Base-by-base conservation (phyloP, 2,888 invertebrate genomes). In the Conomelus anceps region DNA sequence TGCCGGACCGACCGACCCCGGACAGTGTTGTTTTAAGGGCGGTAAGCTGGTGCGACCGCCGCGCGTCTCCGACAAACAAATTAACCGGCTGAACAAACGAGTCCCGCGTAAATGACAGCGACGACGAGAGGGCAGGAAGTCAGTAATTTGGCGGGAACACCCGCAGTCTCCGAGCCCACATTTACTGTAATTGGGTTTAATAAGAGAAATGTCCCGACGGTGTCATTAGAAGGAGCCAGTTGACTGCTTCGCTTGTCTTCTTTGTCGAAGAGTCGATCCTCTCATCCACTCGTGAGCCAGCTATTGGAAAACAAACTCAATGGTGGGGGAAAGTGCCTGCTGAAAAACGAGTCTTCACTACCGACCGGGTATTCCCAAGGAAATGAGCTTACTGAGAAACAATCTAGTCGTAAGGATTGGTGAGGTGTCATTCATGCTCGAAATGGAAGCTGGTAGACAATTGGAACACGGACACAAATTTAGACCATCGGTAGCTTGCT, bases 171-270 rank as follows among this genome's bases (percentile, higher is more conserved):
- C 63, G 90, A 88, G 29, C 89, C 88, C 85, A 86, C 88, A 86
- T 41, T 90, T 90, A 89, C 88, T 86, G 89, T 90, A 90, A 90
- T 90, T 90, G 90, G 26, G 89, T 90, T 89, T 90, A 90, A 90
- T 90, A 90, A 90, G 90, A 89, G 84, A 87, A 89, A 87, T 87
- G 86, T 24, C 63, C 22, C 87, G 87, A 86, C 88, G 17, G 41
- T 85, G 63, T 23, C 88, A 23, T 22, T 84, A 41, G 87, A 85
- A 92, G 92, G 92, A 92, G 92, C 92, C 92, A 92, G 92, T 92
- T n/a, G 63, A n/a, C 63, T n/a, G 3, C n/a, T 20, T 1, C 7
- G 3, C 7, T n/a, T 63, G n/a, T n/a, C 20, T n/a, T n/a, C n/a
- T n/a, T n/a, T n/a, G n/a, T n/a, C n/a, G n/a, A n/a, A n/a, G n/a